Evolutionary conservation across 2,797 vertebrate genomes (phyloP), one percentile per base, ranked within the genome.

Genomic region (Babyrousa celebensis): DNA sequence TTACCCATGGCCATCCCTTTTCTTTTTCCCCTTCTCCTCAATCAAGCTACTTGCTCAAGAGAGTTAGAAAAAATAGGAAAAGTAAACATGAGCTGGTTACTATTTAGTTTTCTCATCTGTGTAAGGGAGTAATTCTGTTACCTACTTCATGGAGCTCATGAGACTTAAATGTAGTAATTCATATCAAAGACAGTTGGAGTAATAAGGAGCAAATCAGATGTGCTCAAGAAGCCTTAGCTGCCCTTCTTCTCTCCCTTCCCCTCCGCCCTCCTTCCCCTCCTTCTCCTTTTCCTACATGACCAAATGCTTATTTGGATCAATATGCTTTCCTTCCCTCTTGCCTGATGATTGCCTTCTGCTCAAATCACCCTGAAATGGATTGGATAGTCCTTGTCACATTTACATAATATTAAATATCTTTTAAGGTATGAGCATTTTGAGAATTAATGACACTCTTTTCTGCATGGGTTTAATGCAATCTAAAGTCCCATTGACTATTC

Each of bases 371-470:
- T 86, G 88, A 95, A 96, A 89, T 84, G 48, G 89, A 96, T 12
- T 80, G 79, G 43, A 65, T 58, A 80, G 67, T 68, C 54, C 32
- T 92, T 65, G 85, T 89, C 40, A 54, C 75, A 89, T 94, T 91
- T 94, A 63, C 21, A 78, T 83, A 82, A 88, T 88, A 40, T 74
- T 78, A 96, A 91, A 63, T 86, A 77, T 95, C 27, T 96, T 92
- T 90, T 72, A 90, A 87, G 54, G 63, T 78, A 56, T 65, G 18
- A 71, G 17, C 43, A 60, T 82, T 93, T 95, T 93, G 78, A 96
- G 95, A 95, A 95, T 96, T 93, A 94, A 89, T 63, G 92, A 21
- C 0, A 12, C 62, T 94, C n/a, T 91, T 67, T 92, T 91, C 80
- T 75, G 65, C 90, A 68, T 10, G 21, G 40, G 8, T 94, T 92